Conservation (phyloP, 2,797 vertebrate genomes). For the Molossus molossus region DNA sequence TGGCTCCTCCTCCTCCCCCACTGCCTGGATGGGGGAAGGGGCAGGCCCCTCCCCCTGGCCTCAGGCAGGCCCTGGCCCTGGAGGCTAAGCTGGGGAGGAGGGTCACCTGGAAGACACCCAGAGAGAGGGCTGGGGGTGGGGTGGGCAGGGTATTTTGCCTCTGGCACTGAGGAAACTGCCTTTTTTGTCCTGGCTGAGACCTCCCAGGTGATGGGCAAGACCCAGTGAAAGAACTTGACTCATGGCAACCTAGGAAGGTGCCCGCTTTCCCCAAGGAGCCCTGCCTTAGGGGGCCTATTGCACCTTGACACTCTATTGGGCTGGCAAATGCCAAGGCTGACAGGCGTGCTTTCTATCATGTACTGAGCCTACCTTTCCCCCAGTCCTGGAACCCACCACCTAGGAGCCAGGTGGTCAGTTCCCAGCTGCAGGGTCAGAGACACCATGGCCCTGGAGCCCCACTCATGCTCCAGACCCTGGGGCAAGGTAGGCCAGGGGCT, state of each 20-base stretch:
- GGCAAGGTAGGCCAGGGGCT: conserved; percentile 72
- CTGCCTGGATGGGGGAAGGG: conserved; percentile 82
- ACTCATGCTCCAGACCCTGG: conserved; percentile 54
- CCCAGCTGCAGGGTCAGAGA: conserved; percentile 48
- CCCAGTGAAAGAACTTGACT: conserved; percentile 74
- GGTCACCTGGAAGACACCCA: conserved; percentile 72
- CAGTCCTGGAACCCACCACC: conserved; percentile 64
- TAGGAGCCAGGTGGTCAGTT: conserved; percentile 74
- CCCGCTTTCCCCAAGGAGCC: conserved; percentile 4
- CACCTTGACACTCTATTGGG: conserved; percentile 62
- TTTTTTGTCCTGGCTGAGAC: conserved; percentile 68
- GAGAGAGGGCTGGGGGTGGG: conserved; percentile 74
- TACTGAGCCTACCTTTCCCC: conserved; percentile 73
- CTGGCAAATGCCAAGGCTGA: conserved; percentile 63
- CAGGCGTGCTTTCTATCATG: conserved; percentile 46
- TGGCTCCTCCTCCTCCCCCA: conserved; percentile 83
- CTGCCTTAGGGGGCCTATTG: not conserved
- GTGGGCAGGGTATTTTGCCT: conserved; percentile 77
- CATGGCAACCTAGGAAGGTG: conserved; percentile 51
- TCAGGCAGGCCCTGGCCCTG: conserved; percentile 82
- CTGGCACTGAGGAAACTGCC: conserved; percentile 76
- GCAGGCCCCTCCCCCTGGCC: conserved; percentile 82
- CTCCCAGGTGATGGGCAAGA: conserved; percentile 66
- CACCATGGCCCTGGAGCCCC: not conserved
- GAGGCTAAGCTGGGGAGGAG: conserved; percentile 82